Conservation (phyloP, 2,113 vertebrate genomes). For the Nyctibius bracteatus region DNA sequence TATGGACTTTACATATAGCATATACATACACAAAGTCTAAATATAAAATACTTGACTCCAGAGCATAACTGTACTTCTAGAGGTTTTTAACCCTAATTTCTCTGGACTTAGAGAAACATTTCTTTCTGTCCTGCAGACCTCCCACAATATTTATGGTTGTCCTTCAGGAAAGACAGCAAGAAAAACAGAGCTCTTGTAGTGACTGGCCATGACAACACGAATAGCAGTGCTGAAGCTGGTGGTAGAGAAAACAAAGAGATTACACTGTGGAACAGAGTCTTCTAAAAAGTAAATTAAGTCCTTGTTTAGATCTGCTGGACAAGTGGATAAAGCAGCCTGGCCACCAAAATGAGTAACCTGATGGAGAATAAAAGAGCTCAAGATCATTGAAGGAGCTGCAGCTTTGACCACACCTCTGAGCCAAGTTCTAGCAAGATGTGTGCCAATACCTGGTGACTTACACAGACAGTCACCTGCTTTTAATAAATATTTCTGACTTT, state of each 20-base stretch:
- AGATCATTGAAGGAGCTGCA: background rate
- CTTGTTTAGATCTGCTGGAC: background rate
- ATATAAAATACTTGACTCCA: too few species aligned
- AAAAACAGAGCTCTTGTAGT: background rate
- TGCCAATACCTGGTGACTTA: background rate
- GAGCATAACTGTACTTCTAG: background rate
- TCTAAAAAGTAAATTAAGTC: background rate
- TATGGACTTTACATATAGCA: too few species aligned
- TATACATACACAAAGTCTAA: too few species aligned
- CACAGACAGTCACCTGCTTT: background rate
- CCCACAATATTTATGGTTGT: background rate
- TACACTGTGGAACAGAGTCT: background rate
- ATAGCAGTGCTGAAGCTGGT: background rate
- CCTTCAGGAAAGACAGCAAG: background rate
- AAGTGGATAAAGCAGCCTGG: background rate
- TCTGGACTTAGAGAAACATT: background rate
- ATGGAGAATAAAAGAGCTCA: background rate
- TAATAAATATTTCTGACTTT: background rate
- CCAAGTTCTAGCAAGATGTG: background rate
- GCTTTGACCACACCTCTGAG: background rate
- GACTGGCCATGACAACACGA: background rate
- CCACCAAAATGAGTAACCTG: background rate
- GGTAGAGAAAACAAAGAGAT: background rate
- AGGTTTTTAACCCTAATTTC: background rate
- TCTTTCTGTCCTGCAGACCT: background rate